A percentile compares a stretch with the other conserved stretches of the same genome.
Evolutionary conservation across 1,140 invertebrate genomes (phyloP).

Genomic region (Drosophila oshimai): DNA sequence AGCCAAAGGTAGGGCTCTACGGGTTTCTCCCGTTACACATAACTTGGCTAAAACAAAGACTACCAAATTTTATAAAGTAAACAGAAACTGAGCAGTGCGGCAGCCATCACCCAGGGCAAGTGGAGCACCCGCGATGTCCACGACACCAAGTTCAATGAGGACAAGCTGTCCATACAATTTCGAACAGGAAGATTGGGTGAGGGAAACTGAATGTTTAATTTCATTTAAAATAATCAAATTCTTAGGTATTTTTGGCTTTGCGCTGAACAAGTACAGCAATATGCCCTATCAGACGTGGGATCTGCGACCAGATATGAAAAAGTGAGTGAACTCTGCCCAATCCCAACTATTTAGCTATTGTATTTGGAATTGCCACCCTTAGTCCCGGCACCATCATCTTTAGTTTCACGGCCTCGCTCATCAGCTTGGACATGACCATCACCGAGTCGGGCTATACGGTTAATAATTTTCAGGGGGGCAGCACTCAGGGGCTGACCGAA

Average conservation of each 20-base stretch:
- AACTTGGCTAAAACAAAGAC: too few relatives aligned
- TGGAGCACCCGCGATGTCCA: slow-evolving; percentile 91
- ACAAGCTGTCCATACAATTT: slow-evolving; percentile 90
- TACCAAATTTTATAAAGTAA: slow-evolving; percentile 16
- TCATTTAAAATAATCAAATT: background rate
- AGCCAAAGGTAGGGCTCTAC: slow-evolving; percentile 69
- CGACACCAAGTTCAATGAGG: slow-evolving; percentile 92
- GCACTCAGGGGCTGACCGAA: slow-evolving; percentile 63
- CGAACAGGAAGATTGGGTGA: slow-evolving; percentile 88
- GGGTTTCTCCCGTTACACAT: too few relatives aligned
- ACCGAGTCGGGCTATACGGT: slow-evolving; percentile 83
- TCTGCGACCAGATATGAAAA: slow-evolving; percentile 87
- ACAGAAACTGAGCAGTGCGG: slow-evolving; percentile 50
- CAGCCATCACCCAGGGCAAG: slow-evolving; percentile 75
- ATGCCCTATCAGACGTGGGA: slow-evolving; percentile 94
- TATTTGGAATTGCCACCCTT: too few relatives aligned
- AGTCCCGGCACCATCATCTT: slow-evolving; percentile 84
- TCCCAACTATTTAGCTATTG: background rate
- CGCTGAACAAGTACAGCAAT: slow-evolving; percentile 89
- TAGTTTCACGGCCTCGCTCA: slow-evolving; percentile 87
- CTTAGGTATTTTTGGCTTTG: slow-evolving; percentile 87
- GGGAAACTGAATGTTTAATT: background rate
- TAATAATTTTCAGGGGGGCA: slow-evolving; percentile 77
- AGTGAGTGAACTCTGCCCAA: slow-evolving; percentile 8
- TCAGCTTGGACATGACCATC: slow-evolving; percentile 87